phyloP scores from a whole-genome alignment of 2,888 invertebrate genomes.

The Linnaemya tessellans region DNA sequence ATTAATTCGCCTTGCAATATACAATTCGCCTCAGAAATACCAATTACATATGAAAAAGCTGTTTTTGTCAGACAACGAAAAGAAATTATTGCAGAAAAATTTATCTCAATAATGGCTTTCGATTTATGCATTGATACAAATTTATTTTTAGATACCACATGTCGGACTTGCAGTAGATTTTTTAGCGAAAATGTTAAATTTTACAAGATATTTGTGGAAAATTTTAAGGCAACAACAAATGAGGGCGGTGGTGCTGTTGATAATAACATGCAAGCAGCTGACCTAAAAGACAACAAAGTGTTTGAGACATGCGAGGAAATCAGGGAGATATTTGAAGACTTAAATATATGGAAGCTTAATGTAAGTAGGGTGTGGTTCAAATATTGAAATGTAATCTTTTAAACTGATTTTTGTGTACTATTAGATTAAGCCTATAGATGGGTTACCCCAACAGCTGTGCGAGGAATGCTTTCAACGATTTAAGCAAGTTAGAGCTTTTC shows the following conservation, averaged over 20 bases:
- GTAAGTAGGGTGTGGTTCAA: constrained; percentile 66
- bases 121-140: constrained; percentile 74
- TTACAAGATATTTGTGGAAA: constrained; percentile 74
- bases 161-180: constrained; percentile 76
- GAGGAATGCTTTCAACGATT: constrained; percentile 75
- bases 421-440: constrained; percentile 75
- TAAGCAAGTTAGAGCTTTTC: constrained; percentile 74
- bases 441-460: constrained; percentile 76
- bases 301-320: constrained; percentile 71
- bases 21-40: background rate
- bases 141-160: constrained; percentile 75
- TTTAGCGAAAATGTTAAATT: constrained; percentile 75
- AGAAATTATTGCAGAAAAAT: constrained; percentile 29
- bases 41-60: constrained; percentile 45
- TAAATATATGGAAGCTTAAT: constrained; percentile 75
- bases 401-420: background rate
- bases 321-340: constrained; percentile 73
- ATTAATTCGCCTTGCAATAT: too few relatives aligned
- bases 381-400: background rate
- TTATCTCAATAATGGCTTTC: constrained; percentile 70
- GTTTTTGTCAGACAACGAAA: constrained; percentile 29
- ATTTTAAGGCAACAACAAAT: constrained; percentile 29
- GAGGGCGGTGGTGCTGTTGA: constrained; percentile 46
- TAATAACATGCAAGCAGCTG: constrained; percentile 27
- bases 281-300: constrained; percentile 46